phyloP scores from a whole-genome alignment of 2,113 vertebrate species.

The Mixornis gularis region DNA sequence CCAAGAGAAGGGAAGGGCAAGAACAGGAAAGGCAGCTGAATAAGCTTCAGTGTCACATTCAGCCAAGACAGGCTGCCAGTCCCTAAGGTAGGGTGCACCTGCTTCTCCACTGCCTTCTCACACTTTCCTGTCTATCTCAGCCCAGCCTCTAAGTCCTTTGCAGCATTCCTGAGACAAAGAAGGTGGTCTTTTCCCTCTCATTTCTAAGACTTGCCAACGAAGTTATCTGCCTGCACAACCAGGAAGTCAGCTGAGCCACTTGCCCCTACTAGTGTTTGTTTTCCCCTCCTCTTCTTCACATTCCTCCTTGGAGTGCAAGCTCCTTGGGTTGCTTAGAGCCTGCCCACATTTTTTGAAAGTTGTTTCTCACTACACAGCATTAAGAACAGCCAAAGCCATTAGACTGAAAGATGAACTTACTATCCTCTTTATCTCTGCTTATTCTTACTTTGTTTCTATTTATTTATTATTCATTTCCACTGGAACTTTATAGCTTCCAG shows the following conservation, averaged over 20 bases:
- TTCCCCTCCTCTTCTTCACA: background rate
- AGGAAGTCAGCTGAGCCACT: background rate
- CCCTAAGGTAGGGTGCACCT: no score
- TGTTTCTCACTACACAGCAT: background rate
- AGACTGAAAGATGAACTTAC: background rate
- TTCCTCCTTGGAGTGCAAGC: background rate
- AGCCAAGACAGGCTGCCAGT: background rate
- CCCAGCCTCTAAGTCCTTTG: background rate
- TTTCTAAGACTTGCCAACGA: background rate
- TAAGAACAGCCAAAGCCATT: background rate
- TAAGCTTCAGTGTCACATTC: background rate
- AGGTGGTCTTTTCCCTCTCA: background rate
- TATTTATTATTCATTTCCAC: background rate
- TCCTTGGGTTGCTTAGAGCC: background rate
- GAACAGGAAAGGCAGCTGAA: background rate
- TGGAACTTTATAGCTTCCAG: background rate
- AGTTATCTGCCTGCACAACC: background rate
- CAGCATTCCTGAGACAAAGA: accelerated
- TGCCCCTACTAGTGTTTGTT: background rate
- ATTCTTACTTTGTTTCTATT: background rate
- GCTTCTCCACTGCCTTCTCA: background rate
- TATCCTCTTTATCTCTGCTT: background rate
- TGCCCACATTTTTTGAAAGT: background rate
- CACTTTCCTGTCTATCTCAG: background rate
- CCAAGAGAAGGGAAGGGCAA: background rate